Evolutionary conservation across 2,113 vertebrate genomes (phyloP), one percentile per base, ranked within the genome.

Genomic region (Nymphicus hollandicus): DNA sequence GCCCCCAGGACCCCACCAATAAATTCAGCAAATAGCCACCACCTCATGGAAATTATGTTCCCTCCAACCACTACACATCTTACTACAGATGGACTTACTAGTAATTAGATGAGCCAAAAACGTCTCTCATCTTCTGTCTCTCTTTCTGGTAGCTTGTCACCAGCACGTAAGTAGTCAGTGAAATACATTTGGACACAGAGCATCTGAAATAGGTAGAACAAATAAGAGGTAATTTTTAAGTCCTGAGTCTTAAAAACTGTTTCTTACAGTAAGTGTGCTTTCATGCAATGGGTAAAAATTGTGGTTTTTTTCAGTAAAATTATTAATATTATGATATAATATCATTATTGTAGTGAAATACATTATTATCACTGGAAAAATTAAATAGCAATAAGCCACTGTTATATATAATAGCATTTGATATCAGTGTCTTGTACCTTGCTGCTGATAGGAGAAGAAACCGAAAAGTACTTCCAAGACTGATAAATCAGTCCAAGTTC

Each of bases 391-490:
- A 68, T 63, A 66, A 39, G 49, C 19, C 72, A 18, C 37, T 84
- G 24, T 47, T 78, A 87, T 19, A 52, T 52, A 65, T 55, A 88
- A 66, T 25, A 50, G 9, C 31, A 41, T 44, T 24, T 49, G 71
- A 37, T 17, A 17, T 76, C 69, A 39, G 17, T 24, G 35, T n/a
- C 56, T 72, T 68, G 4, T 43, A 31, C 37, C 31, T 84, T 91
- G 55, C 60, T 88, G 68, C 86, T 86, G 28, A 49, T 65, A 66
- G 64, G 25, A 35, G 55, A 79, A 80, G 78, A 85, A 86, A 56
- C 44, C 61, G 49, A 52, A 39, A 93, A 93, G 23, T 78, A 11
- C 50, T 79, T 92, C 61, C 56, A 81, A 87, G 55, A 71, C 11
- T 6, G 10, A 76, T 61, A 65, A 76, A 74, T 76, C 61, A 56